Conservation (phyloP, 2,113 vertebrate genomes). For the Corvus cornix region DNA sequence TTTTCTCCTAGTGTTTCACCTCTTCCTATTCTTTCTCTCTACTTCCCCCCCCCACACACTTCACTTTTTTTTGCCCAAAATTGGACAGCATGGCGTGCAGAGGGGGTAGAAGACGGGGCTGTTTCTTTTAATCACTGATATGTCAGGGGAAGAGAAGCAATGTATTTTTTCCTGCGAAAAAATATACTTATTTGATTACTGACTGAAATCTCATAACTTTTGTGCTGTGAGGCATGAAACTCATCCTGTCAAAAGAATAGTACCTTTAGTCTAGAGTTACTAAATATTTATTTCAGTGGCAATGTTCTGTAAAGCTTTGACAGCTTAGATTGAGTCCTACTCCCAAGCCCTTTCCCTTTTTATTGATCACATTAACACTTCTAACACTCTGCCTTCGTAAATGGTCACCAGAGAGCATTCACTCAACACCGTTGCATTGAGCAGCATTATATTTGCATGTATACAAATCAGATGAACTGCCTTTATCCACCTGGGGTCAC, state of each 20-base stretch:
- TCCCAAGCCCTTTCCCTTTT: constrained; percentile 19
- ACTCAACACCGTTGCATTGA: not conserved
- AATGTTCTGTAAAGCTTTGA: constrained; percentile 41
- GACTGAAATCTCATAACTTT: constrained; percentile 58
- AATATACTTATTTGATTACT: constrained; percentile 54
- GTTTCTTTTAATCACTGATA: not conserved
- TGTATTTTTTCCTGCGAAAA: constrained; percentile 20
- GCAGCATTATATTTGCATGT: not conserved
- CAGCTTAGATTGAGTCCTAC: constrained; percentile 34
- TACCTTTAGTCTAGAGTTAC: constrained; percentile 27
- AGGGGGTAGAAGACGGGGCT: not conserved
- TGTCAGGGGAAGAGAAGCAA: not conserved
- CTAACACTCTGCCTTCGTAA: constrained; percentile 9
- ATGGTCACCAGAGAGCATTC: constrained; percentile 13
- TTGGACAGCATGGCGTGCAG: rapidly evolving
- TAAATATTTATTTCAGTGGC: constrained; percentile 67
- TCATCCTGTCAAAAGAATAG: constrained; percentile 51
- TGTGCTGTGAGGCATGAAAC: constrained; percentile 61
- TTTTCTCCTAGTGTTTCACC: not conserved
- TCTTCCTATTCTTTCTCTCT: not conserved
- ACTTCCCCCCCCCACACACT: not conserved
- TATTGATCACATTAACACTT: constrained; percentile 64
- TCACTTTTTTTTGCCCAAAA: not conserved
- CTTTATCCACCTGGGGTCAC: not conserved
- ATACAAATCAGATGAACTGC: not conserved